A percentile compares a stretch with the other conserved stretches of the same genome.
Conservation (phyloP, 2,797 vertebrate species). For the Muraenolepis orangiensis region DNA sequence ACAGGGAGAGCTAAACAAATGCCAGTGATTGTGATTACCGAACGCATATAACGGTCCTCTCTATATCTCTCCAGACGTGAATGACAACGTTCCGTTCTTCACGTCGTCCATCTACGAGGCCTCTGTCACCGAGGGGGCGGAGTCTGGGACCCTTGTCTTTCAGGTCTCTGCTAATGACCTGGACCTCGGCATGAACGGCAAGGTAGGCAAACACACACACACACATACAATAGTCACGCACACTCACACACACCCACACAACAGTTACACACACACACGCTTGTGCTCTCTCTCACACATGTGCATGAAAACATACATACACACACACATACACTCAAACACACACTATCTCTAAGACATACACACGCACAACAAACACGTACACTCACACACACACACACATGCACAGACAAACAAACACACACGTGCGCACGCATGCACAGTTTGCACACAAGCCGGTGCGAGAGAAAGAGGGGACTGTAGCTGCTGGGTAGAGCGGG, state of each 20-base stretch:
- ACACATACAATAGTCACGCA: not conserved
- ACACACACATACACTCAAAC: not conserved
- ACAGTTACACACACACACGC: too few relatives aligned
- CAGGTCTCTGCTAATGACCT: constrained; percentile 84
- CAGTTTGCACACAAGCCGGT: too few relatives aligned
- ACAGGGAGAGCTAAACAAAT: too few relatives aligned
- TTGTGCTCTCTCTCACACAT: not conserved
- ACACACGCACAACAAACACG: constrained; percentile 1
- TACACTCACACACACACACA: too few relatives aligned
- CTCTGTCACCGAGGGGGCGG: constrained; percentile 80
- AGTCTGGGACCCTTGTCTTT: constrained; percentile 77
- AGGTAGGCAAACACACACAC: constrained; percentile 59
- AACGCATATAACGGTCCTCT: too few relatives aligned
- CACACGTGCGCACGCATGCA: not conserved
- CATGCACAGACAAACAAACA: not conserved
- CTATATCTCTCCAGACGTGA: constrained; percentile 77
- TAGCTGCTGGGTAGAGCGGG: not conserved
- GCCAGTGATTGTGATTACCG: too few relatives aligned
- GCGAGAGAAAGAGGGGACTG: not conserved
- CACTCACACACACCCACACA: too few relatives aligned
- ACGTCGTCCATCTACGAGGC: constrained; percentile 88
- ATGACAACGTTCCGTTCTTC: constrained; percentile 91
- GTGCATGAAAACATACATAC: not conserved
- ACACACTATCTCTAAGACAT: not conserved
- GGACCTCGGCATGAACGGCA: constrained; percentile 83